Evolutionary conservation across 2,888 invertebrate species (phyloP).

Genomic region (Portevinia maculata): DNA sequence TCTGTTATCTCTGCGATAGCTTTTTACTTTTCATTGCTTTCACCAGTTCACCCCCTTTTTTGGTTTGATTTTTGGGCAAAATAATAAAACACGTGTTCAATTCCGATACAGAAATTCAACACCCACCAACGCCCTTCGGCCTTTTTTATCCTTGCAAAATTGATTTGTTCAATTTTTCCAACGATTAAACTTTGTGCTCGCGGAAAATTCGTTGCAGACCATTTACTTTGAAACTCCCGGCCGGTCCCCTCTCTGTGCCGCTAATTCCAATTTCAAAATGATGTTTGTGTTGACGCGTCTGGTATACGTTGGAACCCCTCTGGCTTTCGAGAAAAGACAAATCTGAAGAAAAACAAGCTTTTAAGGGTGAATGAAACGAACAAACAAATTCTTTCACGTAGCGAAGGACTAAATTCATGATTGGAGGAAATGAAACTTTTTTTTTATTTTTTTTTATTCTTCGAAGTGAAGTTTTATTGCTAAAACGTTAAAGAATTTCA

Average conservation of each 20-base stretch:
- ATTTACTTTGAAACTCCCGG: slow-evolving; percentile 78
- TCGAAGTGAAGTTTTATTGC: slow-evolving; percentile 65
- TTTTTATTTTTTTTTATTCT: slow-evolving; percentile 22
- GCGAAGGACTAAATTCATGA: slow-evolving; percentile 71
- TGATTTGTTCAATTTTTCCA: slow-evolving; percentile 83
- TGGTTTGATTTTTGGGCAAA: slow-evolving; percentile 19
- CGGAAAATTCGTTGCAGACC: slow-evolving; percentile 80
- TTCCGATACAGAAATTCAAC: slow-evolving; percentile 69
- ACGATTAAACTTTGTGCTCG: slow-evolving; percentile 81
- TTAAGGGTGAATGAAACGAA: slow-evolving; percentile 37
- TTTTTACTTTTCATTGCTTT: slow-evolving; percentile 32
- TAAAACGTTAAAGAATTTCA: slow-evolving; percentile 73
- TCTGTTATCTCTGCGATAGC: slow-evolving; percentile 27
- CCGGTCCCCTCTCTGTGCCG: background rate
- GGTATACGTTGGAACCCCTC: slow-evolving; percentile 17
- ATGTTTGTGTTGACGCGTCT: slow-evolving; percentile 45
- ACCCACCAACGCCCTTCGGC: slow-evolving; percentile 29
- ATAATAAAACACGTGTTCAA: slow-evolving; percentile 71
- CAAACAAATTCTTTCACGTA: slow-evolving; percentile 67
- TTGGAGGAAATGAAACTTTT: slow-evolving; percentile 67
- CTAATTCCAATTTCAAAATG: slow-evolving; percentile 26
- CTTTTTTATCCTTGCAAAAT: slow-evolving; percentile 79
- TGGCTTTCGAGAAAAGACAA: slow-evolving; percentile 10
- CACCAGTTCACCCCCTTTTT: slow-evolving; percentile 29
- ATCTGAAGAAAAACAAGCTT: slow-evolving; percentile 44